Evolutionary conservation across 2,888 invertebrate species (phyloP), one percentile per base, ranked within the genome.

Genomic region (Therioaphis trifolii): DNA sequence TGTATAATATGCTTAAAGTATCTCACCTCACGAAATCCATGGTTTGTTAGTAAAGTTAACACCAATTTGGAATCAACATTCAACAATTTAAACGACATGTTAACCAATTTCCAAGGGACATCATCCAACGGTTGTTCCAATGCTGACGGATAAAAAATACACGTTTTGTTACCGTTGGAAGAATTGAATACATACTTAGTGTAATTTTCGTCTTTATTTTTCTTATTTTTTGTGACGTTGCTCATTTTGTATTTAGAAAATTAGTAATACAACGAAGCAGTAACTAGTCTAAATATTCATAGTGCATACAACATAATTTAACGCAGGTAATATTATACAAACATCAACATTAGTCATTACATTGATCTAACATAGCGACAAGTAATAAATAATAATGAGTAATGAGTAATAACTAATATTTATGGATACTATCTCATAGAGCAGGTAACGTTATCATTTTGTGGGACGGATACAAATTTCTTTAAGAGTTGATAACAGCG

Each of bases 21-120:
- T 58, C 80, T 71, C 46, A 82, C 82, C 82, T 82, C 82, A 7
- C 72, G 63, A 46, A 82, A 82, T 74, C 82, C 82, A 52, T 82
- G 82, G 72, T 82, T 82, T 74, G 71, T 63, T 7, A 82, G 82
- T 63, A 82, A 63, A 24, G 74, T 82, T 15, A 63, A 24, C 72
- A 82, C 72, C 72, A 82, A 58, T 74, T 72, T 82, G 15, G 82
- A 82, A 21, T 82, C 82, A 40, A 82, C 74, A 18, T 80, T 80
- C 15, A 72, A 80, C 35, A 35, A 40, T 21, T 82, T 82, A 74
- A 49, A 82, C 9, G 82, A 74, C 72, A 82, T 69, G 24, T 82
- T 82, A 11, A 82, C 63, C 49, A 9, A 18, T 74, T 82, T 82
- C 82, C 82, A 82, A n/a, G 82, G 82, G 0, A 82, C 72, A 12